Percentiles rank a stretch among this genome's conserved stretches.
Conservation (phyloP, 2,113 vertebrate species). For the Psammodynastes pulverulentus region DNA sequence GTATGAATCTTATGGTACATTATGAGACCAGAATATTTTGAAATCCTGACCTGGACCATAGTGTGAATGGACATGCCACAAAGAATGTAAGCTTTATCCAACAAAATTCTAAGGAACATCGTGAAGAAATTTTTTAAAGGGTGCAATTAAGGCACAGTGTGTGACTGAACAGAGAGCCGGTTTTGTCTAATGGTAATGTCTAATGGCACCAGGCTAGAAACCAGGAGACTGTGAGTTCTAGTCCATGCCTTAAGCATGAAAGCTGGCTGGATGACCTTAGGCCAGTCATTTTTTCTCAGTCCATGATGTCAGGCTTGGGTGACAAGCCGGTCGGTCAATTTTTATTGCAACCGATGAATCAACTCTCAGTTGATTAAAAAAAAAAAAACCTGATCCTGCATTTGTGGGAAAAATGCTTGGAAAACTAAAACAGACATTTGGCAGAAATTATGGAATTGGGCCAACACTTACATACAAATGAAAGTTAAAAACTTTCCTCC, state of each 20-base stretch:
- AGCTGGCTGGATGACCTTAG: background rate
- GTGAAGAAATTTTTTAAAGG: slow-evolving; percentile 4
- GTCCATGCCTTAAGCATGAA: background rate
- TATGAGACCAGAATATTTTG: background rate
- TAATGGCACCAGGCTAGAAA: background rate
- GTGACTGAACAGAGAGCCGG: background rate
- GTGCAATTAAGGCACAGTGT: background rate
- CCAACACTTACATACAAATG: background rate
- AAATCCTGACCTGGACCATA: background rate
- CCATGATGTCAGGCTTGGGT: background rate
- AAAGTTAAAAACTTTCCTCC: background rate
- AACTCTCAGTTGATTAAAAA: background rate
- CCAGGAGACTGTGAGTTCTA: background rate
- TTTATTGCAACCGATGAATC: background rate
- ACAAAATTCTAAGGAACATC: background rate
- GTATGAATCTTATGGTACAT: background rate
- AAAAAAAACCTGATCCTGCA: background rate
- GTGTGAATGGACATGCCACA: background rate
- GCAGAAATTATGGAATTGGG: background rate
- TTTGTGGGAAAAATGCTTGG: background rate
- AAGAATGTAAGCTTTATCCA: background rate
- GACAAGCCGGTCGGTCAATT: background rate
- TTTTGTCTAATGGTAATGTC: background rate
- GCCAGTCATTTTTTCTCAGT: background rate
- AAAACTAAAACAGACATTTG: background rate